Evolutionary conservation across 2,113 vertebrate species (phyloP), one percentile per base, ranked within the genome.

Genomic region (Hemicordylus capensis): DNA sequence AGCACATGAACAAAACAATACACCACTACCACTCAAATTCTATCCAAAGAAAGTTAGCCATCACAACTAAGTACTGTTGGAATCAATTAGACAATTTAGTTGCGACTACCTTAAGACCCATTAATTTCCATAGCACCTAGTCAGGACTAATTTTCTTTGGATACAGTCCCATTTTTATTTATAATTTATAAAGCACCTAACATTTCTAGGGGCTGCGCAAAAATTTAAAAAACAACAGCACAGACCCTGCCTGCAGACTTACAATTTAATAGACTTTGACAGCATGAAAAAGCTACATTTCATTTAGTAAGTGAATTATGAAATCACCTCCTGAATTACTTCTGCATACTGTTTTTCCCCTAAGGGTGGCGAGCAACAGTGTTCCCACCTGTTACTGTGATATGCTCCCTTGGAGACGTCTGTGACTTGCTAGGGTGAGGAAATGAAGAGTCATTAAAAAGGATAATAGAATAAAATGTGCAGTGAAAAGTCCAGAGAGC

Each of bases 401-500:
- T 91, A 84, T 51, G 72, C 81, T 88, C 69, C 66, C 79, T 87
- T 89, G 69, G 46, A 78, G 42, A 82, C 22, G 34, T 66, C 56
- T 66, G 46, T 85, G 63, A 78, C 85, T 84, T 69, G 31, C 89
- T 90, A 0, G 79, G 17, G 83, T 89, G 70, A 95, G 89, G 93
- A 96, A 93, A 95, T 94, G 73, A 94, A 94, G 92, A 95, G 81
- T 80, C 87, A 87, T 95, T 95, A 81, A 74, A 90, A 90, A 1
- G 22, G 91, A 92, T 94, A 94, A 95, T 90, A 90, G 82, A 91
- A 93, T 93, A 92, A 91, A 90, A 92, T 1, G 78, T 81, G 84
- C 87, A 94, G 83, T 90, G 80, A 94, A 87, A 91, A 92, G 64
- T 90, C 95, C 87, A 90, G 80, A 91, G 64, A 91, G 92, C 81